phyloP scores from a whole-genome alignment of 2,797 vertebrate genomes.

The Lutjanus argentimaculatus region DNA sequence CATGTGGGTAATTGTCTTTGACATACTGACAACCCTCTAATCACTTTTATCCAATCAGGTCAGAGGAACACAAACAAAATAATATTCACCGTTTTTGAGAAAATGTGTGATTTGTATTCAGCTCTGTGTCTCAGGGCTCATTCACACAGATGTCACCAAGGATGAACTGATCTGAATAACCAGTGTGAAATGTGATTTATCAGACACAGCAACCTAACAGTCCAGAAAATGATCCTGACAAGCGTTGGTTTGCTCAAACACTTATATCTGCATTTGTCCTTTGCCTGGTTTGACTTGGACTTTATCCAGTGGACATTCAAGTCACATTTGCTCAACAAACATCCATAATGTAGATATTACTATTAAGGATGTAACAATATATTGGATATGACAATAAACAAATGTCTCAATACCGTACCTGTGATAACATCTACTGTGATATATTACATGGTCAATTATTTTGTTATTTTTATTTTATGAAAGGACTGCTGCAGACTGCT shows the following conservation, averaged over 20 bases:
- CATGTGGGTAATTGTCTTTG: neutral
- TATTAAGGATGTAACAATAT: too few species aligned
- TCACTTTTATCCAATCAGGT: neutral
- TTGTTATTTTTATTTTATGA: too few species aligned
- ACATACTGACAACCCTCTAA: neutral
- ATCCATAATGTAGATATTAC: too few species aligned
- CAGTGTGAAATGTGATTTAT: conserved; percentile 50
- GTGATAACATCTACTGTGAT: too few species aligned
- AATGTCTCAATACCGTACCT: too few species aligned
- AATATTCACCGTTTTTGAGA: neutral
- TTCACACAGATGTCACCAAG: conserved; percentile 48
- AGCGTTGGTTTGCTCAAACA: conserved; percentile 23
- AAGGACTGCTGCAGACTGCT: too few species aligned
- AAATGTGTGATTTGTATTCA: conserved; percentile 41
- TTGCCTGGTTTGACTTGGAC: conserved; percentile 8
- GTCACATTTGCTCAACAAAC: neutral
- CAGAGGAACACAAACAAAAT: conserved; percentile 22
- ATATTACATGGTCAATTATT: too few species aligned
- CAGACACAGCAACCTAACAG: conserved; percentile 31
- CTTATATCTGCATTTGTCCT: conserved; percentile 33
- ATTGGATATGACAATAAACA: too few species aligned
- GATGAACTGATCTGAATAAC: conserved; percentile 50
- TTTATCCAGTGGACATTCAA: neutral
- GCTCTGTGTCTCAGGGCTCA: conserved; percentile 14
- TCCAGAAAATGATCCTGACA: conserved; percentile 53